Evolutionary conservation across 2,888 invertebrate species (phyloP).

Genomic region (Anthrax anthrax): DNA sequence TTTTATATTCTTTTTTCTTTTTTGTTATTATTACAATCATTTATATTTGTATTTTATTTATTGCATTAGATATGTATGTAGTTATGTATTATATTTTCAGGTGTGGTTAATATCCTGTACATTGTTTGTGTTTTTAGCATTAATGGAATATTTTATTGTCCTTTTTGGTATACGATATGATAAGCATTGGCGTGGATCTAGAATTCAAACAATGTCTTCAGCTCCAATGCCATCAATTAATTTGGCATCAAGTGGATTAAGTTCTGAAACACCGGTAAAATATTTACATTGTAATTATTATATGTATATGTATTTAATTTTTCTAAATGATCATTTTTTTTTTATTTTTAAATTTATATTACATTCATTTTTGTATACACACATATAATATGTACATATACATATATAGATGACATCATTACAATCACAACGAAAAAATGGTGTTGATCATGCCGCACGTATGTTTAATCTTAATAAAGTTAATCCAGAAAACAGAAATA

Average conservation of each 20-base stretch:
- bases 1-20: too few relatives aligned
- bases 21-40: too few relatives aligned
- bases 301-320: too few relatives aligned
- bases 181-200: conserved; percentile 42
- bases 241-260: conserved; percentile 17
- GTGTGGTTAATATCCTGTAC: conserved; percentile 53
- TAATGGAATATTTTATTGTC: conserved; percentile 49
- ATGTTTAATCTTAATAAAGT: conserved; percentile 18
- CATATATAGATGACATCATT: conserved; percentile 9
- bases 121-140: conserved; percentile 46
- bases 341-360: too few relatives aligned
- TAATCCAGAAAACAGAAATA: conserved; percentile 14
- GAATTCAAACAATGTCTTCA: conserved; percentile 15
- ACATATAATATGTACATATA: too few relatives aligned
- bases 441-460: conserved; percentile 17
- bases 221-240: conserved; percentile 28
- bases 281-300: too few relatives aligned
- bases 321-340: too few relatives aligned
- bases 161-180: conserved; percentile 50
- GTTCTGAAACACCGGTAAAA: conserved; percentile 18
- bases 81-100: conserved; percentile 11
- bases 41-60: too few relatives aligned
- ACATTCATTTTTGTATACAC: too few relatives aligned
- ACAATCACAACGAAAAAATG: conserved; percentile 16
- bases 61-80: too few relatives aligned